Evolutionary conservation across 1,140 invertebrate genomes (phyloP), one percentile per base, ranked within the genome.

Genomic region (Vollenhovia emeryi): DNA sequence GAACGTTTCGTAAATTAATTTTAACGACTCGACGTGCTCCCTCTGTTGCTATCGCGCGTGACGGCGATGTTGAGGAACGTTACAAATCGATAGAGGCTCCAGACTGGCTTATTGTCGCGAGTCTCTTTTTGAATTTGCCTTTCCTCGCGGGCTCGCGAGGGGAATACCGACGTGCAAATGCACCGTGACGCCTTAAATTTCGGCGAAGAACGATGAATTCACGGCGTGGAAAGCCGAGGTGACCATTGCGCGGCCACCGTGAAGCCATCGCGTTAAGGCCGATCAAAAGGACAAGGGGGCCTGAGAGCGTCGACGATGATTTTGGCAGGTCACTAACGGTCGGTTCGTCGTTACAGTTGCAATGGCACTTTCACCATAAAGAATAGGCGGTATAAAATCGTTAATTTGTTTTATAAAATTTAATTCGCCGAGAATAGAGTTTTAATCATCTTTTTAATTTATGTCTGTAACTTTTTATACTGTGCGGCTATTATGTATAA

Each of bases 161-260:
- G 87, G 82, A 60, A 59, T 33, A 27, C 64, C 40, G 59, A 64
- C 50, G 7, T 8, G 82, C 86, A 87, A 45, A 90, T 86, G 83
- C 66, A 27, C 86, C 91, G 85, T 91, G 91, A 92, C 90, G 89
- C 84, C 78, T 90, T 91, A 88, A 91, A 92, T 90, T 87, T 90
- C 57, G 33, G 21, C 62, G 52, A 43, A 66, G 50, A 87, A 86
- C 82, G 71, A 73, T 50, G 64, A 57, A 52, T 78, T 78, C 52
- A 85, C 40, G 43, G 60, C 40, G 59, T 36, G 21, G 64, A 71
- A 82, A 82, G 78, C 18, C 57, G 76, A 66, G 48, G 43, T 84
- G 52, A 85, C 71, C 50, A 74, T 62, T 43, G 50, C 50, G 33
- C 62, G 87, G 55, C 57, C 75, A 90, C 87, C 89, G 87, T 89